phyloP scores from a whole-genome alignment of 2,797 vertebrate species.

The Austrolebias charrua region DNA sequence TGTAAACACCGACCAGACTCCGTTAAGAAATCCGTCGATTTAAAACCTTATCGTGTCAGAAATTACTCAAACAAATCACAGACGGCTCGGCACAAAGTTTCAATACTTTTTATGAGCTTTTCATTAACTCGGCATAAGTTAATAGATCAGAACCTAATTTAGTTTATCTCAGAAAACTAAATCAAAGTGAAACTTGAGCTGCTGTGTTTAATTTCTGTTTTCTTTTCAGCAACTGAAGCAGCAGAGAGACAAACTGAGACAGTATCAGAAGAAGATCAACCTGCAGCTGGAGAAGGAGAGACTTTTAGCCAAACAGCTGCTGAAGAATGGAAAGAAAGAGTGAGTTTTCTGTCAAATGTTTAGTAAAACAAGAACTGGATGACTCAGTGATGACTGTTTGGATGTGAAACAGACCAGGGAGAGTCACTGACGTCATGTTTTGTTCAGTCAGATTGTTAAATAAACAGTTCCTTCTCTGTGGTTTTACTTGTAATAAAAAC shows the following conservation, averaged over 20 bases:
- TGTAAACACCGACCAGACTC: not conserved
- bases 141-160: not conserved
- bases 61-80: accelerated
- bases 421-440: no score
- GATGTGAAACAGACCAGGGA: no score
- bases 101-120: accelerated
- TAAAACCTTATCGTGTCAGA: accelerated
- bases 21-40: not conserved
- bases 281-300: slow-evolving; percentile 88
- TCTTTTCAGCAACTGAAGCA: slow-evolving; percentile 91
- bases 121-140: not conserved
- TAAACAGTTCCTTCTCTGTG: no score
- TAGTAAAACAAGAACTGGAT: no score
- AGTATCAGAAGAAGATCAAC: slow-evolving; percentile 88
- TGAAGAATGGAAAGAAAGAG: slow-evolving; percentile 89
- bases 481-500: no score
- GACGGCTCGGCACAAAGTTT: accelerated
- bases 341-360: slow-evolving; percentile 67
- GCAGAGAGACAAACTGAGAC: slow-evolving; percentile 91
- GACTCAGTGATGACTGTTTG: not conserved
- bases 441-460: no score
- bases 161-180: not conserved
- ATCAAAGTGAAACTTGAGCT: not conserved
- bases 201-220: not conserved
- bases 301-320: slow-evolving; percentile 85